Conservation (phyloP, 2,797 vertebrate species). For the Enteromius fasciolatus region DNA sequence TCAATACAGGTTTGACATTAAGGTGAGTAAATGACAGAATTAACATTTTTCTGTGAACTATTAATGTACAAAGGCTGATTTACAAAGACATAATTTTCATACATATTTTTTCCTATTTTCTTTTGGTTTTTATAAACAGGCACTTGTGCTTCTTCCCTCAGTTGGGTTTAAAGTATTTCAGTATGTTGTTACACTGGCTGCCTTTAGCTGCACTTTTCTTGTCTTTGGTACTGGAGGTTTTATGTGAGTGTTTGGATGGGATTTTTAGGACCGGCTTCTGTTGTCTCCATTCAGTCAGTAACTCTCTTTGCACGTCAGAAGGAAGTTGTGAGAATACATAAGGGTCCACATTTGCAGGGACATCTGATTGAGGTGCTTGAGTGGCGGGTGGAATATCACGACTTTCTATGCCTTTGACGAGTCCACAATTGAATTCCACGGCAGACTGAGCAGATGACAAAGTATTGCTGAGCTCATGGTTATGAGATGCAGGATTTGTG, state of each 20-base stretch:
- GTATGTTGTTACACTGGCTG: constrained; percentile 74
- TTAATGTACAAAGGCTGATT: neutral
- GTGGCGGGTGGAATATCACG: neutral
- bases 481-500: neutral
- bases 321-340: constrained; percentile 83
- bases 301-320: constrained; percentile 80
- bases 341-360: constrained; percentile 82
- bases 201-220: constrained; percentile 61
- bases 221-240: constrained; percentile 60
- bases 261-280: constrained; percentile 67
- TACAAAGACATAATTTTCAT: neutral
- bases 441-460: neutral
- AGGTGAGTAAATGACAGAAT: neutral
- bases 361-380: constrained; percentile 38
- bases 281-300: constrained; percentile 84
- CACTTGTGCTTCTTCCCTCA: constrained; percentile 34
- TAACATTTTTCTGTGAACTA: neutral
- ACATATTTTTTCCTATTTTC: neutral
- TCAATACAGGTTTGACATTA: neutral
- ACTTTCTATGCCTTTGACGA: neutral
- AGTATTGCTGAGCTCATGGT: neutral
- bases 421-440: neutral
- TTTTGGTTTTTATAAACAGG: neutral
- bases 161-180: constrained; percentile 83
- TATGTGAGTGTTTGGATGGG: constrained; percentile 60